phyloP scores from a whole-genome alignment of 2,888 invertebrate species.

The Magallana nippona region DNA sequence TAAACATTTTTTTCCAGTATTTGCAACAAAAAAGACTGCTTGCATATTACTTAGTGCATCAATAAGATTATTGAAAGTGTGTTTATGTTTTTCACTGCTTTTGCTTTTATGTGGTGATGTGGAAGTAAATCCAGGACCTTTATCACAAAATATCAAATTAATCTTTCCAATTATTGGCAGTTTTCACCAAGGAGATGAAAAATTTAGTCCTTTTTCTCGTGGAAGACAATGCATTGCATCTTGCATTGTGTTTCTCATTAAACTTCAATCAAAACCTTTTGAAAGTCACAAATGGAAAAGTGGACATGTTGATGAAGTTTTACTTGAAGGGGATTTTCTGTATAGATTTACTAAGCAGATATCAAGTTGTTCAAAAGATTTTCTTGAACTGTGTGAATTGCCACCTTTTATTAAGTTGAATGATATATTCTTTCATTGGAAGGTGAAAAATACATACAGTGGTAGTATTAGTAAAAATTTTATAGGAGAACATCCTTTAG shows the following conservation, averaged over 20 bases:
- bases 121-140: constrained; percentile 1
- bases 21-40: no score
- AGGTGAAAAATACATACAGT: not conserved
- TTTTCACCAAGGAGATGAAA: not conserved
- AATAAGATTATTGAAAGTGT: no score
- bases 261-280: not conserved
- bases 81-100: not conserved
- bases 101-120: not conserved
- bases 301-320: not conserved
- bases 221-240: not conserved
- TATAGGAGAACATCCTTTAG: constrained; percentile 11
- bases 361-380: not conserved
- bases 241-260: not conserved
- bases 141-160: not conserved
- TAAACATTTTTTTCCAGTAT: no score
- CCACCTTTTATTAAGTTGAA: not conserved
- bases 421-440: not conserved
- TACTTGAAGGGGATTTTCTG: constrained; percentile 4
- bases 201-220: not conserved
- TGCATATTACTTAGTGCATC: no score
- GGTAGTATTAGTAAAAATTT: not conserved
- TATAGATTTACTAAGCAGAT: not conserved
- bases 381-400: not conserved
- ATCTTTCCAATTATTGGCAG: not conserved
- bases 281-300: not conserved